Percentiles rank a stretch among this genome's conserved stretches.
phyloP scores from a whole-genome alignment of 2,797 vertebrate species.

The Anabacerthia variegaticeps region DNA sequence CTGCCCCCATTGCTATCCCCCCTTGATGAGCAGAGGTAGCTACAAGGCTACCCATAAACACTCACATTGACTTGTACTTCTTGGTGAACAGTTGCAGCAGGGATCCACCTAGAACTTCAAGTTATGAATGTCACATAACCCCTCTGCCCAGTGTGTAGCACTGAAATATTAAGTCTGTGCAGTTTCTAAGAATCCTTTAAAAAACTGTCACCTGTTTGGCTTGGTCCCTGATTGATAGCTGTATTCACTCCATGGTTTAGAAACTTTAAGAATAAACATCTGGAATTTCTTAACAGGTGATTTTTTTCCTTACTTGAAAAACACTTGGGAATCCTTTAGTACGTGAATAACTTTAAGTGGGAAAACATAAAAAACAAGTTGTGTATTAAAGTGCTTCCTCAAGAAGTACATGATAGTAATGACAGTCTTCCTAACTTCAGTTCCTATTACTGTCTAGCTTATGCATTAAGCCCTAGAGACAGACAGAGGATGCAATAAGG shows the following conservation, averaged over 20 bases:
- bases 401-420: neutral
- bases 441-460: neutral
- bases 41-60: neutral
- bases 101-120: neutral
- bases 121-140: neutral
- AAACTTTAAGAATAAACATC: conserved; percentile 29
- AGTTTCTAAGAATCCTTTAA: neutral
- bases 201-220: conserved; percentile 11
- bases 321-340: conserved; percentile 20
- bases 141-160: neutral
- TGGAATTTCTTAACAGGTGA: conserved; percentile 33
- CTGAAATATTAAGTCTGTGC: neutral
- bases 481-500: neutral
- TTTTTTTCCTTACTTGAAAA: conserved; percentile 23
- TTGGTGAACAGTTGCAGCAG: neutral
- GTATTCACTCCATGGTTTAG: neutral
- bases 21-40: neutral
- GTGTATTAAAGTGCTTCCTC: neutral
- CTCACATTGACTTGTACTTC: neutral
- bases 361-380: conserved; percentile 18
- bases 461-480: neutral
- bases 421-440: neutral
- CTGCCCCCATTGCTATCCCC: neutral
- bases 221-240: conserved; percentile 6
- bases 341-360: neutral